Evolutionary conservation across 2,888 invertebrate species (phyloP), one percentile per base, ranked within the genome.

Genomic region (Chrysotoxum bicinctum): DNA sequence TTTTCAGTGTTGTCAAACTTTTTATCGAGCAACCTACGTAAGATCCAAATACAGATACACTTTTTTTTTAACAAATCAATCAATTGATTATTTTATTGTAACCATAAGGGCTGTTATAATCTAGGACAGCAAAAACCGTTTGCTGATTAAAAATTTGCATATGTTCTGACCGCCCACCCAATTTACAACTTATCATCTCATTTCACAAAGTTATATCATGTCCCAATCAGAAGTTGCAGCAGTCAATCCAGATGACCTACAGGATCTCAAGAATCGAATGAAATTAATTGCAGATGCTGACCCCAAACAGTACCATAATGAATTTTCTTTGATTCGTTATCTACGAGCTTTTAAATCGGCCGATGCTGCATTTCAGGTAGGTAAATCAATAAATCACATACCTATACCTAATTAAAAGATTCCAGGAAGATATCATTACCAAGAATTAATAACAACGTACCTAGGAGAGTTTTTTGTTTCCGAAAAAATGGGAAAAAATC

Each of bases 361-460:
- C 54, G 96, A 96, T 90, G 93, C 93, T 88, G 94, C 96, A 82
- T 96, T 96, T 91, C 95, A 96, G 94, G 96, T 95, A 91, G 30
- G 48, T 48, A 66, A 90, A 89, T 88, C 62, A 76, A 68, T 68
- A 77, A 66, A 35, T n/a, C n/a, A n/a, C n/a, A n/a, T n/a, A 30
- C 21, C 9, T n/a, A 64, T 48, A 16, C 4, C 26, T 26, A 30
- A 50, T 45, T 64, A 45, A 7, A 10, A 4, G 6, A 48, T 48
- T 32, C 8, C 19, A 64, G 5, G 10, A 30, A 45, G 62, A 64
- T 64, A 26, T 3, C 56, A 12, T 21, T n/a, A 37, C 9, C n/a
- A 62, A 43, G n/a, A 60, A 30, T 10, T 21, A 32, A n/a, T 21
- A 30, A 10, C 23, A 35, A n/a, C 0, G 58, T 35, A n/a, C 0